Evolutionary conservation across 1,140 invertebrate species (phyloP), one percentile per base, ranked within the genome.

Genomic region (Papilio glaucus): DNA sequence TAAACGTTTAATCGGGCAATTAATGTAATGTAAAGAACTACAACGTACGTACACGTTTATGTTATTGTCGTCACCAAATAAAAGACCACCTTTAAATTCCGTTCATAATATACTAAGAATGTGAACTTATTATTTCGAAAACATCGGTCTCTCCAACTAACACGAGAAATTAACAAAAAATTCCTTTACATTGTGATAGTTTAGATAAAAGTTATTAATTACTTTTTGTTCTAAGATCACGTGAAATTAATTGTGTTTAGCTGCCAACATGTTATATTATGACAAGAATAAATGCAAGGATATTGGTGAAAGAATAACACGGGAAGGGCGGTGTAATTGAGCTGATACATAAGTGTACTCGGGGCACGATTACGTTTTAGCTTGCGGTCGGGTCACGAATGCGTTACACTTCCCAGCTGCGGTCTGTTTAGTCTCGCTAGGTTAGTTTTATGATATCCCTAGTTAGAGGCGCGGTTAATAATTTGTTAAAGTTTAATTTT

Each of bases 381-480:
- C 37, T 49, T 29, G 67, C 41, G 67, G 26, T 53, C 18, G 15
- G 45, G 67, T 69, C 67, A 69, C 41, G 41, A 68, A 68, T 78
- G 61, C 73, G 74, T 73, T 72, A 76, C 76, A 73, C 71, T 78
- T 78, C 76, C 71, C 73, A 75, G 38, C 67, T 73, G 71, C 62
- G 72, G 72, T 65, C 68, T 73, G 71, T 77, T 62, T 15, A 61
- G 60, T 61, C 60, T 37, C 60, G n/a, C 60, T 12, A 26, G 21
- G 21, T 57, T 57, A 57, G 49, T 57, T 57, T 57, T 57, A 57
- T 53, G 18, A 53, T 57, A 57, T 57, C 49, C 9, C 8, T 8
- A 49, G 45, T 24, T 57, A 57, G 29, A 33, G 49, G 21, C 10
- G 21, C 10, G 49, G 10, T 57, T 57, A 57, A 49, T 49, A 49